Conservation (phyloP, 1,140 invertebrate species). For the Drosophila novamexicana region DNA sequence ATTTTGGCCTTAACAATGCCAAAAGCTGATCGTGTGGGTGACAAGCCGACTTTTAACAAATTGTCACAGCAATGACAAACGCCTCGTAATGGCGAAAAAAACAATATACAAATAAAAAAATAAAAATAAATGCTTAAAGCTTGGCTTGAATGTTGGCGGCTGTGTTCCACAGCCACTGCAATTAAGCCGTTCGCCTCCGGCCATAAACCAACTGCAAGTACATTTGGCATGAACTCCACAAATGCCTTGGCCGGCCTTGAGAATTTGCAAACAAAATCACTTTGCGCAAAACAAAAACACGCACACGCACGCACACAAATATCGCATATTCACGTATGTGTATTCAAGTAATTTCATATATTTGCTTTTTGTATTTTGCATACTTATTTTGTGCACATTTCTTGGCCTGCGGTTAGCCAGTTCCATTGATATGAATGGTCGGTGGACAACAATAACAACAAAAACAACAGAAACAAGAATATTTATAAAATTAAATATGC, state of each 20-base stretch:
- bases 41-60: conserved; percentile 47
- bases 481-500: conserved; percentile 17
- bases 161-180: conserved; percentile 49
- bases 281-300: conserved; percentile 40
- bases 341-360: conserved; percentile 57
- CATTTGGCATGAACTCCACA: conserved; percentile 72
- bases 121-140: conserved; percentile 53
- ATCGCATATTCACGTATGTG: conserved; percentile 20
- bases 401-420: conserved; percentile 28
- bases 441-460: conserved; percentile 1
- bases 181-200: conserved; percentile 60
- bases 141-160: conserved; percentile 25
- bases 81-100: conserved; percentile 33
- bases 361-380: conserved; percentile 56
- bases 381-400: conserved; percentile 53
- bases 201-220: conserved; percentile 67
- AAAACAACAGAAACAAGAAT: conserved; percentile 2
- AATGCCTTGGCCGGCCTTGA: conserved; percentile 62
- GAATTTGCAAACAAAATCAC: conserved; percentile 62
- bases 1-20: conserved; percentile 56
- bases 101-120: conserved; percentile 41
- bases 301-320: conserved; percentile 15
- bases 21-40: conserved; percentile 58
- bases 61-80: conserved; percentile 50
- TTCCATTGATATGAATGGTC: conserved; percentile 19